phyloP scores from a whole-genome alignment of 2,113 vertebrate genomes.

The Passer domesticus region DNA sequence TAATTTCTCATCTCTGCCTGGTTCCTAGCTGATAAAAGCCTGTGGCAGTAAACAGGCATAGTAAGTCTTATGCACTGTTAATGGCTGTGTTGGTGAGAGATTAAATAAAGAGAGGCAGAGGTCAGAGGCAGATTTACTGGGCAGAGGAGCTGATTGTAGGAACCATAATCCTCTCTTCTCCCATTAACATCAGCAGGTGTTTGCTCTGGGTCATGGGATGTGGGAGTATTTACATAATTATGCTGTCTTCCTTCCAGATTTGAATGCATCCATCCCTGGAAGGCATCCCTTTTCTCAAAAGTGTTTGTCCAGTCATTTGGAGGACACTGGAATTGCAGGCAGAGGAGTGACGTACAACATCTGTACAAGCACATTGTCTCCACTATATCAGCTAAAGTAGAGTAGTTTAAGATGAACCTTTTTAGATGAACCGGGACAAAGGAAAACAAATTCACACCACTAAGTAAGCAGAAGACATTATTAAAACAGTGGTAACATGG shows the following conservation, averaged over 20 bases:
- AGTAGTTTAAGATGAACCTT: background rate
- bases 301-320: background rate
- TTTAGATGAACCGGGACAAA: background rate
- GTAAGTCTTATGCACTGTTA: background rate
- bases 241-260: background rate
- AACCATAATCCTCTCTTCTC: slow-evolving; percentile 33
- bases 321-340: background rate
- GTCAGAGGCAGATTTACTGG: slow-evolving; percentile 6
- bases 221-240: slow-evolving; percentile 30
- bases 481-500: background rate
- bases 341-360: background rate
- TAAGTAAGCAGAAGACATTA: background rate
- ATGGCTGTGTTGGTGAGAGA: background rate
- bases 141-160: slow-evolving; percentile 12
- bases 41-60: background rate
- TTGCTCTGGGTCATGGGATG: slow-evolving; percentile 26
- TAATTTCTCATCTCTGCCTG: background rate
- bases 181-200: slow-evolving; percentile 41
- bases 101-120: slow-evolving; percentile 29
- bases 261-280: background rate
- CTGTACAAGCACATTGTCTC: background rate
- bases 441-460: background rate
- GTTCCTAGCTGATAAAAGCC: background rate
- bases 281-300: background rate
- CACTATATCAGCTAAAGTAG: background rate